Evolutionary conservation across 2,888 invertebrate genomes (phyloP), one percentile per base, ranked within the genome.

Genomic region (Latrodectus elegans): DNA sequence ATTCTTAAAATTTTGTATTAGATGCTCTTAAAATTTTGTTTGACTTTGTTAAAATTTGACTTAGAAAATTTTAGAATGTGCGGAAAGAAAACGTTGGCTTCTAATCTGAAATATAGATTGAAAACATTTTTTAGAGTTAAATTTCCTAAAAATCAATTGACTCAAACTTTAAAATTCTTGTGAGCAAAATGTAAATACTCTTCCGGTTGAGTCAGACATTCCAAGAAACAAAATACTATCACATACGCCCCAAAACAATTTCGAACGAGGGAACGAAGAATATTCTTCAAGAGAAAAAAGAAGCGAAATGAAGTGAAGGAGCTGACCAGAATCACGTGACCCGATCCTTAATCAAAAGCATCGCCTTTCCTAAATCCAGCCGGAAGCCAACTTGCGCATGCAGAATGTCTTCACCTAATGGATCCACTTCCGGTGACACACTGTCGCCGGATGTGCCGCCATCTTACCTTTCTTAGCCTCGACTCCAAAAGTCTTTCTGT

Each of bases 401-500:
- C 84, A 84, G 88, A 88, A 88, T 86, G 88, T 78, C 67, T 77
- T 75, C 76, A 76, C 89, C 89, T 90, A 90, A 90, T 90, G 90
- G 90, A 90, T 84, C 88, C 64, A 84, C 88, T 89, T 90, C 90
- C 90, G 89, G 89, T 80, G 80, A 88, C 88, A 88, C 84, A 88
- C 76, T 75, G 80, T 84, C 84, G 64, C 71, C 88, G 88, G 88
- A 88, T 80, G 90, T 53, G 73, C 60, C 78, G 72, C 87, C 81
- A 74, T 83, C 80, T 83, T 72, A 82, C 74, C 87, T 82, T 73
- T 88, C 78, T 78, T 75, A 72, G 81, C 72, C 81, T 73, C 73
- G 81, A 81, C 72, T 72, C 81, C 81, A 74, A 53, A 38, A 74
- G 81, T 52, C 6, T 14, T 70, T 70, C 10, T 12, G 85, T 85